A percentile compares a stretch with the other conserved stretches of the same genome.
phyloP scores from a whole-genome alignment of 2,113 vertebrate species.

The Ardeotis arabs region DNA sequence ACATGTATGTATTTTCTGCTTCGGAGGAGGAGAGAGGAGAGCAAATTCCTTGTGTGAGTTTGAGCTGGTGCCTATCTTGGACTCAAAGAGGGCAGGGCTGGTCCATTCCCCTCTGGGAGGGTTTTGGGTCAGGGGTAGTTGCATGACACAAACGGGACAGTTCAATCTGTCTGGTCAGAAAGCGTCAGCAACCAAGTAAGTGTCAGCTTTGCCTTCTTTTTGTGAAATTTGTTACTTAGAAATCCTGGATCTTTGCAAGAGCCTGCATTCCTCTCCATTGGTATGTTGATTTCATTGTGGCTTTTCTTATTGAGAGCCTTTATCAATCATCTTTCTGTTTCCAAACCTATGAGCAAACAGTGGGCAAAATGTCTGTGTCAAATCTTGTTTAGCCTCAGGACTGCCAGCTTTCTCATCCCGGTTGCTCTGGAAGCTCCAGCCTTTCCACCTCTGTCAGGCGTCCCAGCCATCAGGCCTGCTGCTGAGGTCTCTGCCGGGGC shows the following conservation, averaged over 20 bases:
- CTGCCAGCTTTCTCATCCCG: background rate
- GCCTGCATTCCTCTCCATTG: background rate
- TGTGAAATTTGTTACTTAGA: background rate
- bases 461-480: background rate
- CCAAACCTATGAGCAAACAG: background rate
- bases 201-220: background rate
- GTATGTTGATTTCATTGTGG: conserved; percentile 12
- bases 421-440: background rate
- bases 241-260: background rate
- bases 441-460: background rate
- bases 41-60: background rate
- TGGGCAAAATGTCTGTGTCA: conserved; percentile 18
- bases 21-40: background rate
- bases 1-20: background rate
- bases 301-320: conserved; percentile 20
- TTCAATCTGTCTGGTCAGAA: background rate
- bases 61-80: background rate
- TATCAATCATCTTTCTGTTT: background rate
- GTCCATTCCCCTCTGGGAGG: background rate
- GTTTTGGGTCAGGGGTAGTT: background rate
- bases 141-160: background rate
- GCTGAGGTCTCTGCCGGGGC: background rate
- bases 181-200: background rate
- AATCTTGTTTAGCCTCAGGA: background rate
- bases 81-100: background rate